These are phyloP conservation scores for Pogonomyrmex californicus DNA, from an alignment of 1,140 invertebrate genomes.

Conservation along the genomic window DNA sequence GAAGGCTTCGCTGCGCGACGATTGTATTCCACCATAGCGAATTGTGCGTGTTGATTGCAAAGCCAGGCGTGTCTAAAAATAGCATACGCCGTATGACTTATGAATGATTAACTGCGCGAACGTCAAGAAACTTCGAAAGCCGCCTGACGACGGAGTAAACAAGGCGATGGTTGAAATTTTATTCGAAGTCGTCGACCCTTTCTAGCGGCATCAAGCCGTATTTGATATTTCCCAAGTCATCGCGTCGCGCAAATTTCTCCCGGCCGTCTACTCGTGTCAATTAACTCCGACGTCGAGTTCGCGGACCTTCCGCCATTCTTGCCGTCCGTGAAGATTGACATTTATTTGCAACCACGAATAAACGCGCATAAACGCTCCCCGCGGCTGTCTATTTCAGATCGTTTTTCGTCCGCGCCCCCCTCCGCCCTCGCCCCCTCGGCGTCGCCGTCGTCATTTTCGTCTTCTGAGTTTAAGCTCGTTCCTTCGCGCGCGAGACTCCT, in stretches of 20 bases:
- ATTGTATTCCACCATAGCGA: neutral
- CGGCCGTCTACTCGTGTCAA: constrained; percentile 52
- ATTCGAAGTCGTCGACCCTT: constrained; percentile 47
- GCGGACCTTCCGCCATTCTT: constrained; percentile 51
- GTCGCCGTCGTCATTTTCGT: constrained; percentile 37
- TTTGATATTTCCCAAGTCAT: constrained; percentile 50
- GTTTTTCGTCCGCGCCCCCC: constrained; percentile 10
- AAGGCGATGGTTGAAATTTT: constrained; percentile 48
- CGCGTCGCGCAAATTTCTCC: constrained; percentile 27
- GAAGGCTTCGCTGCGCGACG: neutral
- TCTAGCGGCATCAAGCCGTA: neutral
- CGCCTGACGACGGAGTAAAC: constrained; percentile 32
- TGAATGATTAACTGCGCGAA: constrained; percentile 43
- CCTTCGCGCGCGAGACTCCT: constrained; percentile 12
- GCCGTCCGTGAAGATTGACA: constrained; percentile 53
- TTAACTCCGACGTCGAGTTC: constrained; percentile 56
- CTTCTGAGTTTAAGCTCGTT: constrained; percentile 25
- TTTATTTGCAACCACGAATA: constrained; percentile 58
- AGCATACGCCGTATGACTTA: neutral
- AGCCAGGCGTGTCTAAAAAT: constrained; percentile 15
- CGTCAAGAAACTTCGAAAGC: constrained; percentile 47
- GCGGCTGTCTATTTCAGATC: constrained; percentile 65
- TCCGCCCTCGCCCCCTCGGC: neutral
- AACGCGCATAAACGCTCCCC: constrained; percentile 34
- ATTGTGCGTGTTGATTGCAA: constrained; percentile 9